Evolutionary conservation across 1,140 invertebrate species (phyloP).

Genomic region (Argopecten irradians): DNA sequence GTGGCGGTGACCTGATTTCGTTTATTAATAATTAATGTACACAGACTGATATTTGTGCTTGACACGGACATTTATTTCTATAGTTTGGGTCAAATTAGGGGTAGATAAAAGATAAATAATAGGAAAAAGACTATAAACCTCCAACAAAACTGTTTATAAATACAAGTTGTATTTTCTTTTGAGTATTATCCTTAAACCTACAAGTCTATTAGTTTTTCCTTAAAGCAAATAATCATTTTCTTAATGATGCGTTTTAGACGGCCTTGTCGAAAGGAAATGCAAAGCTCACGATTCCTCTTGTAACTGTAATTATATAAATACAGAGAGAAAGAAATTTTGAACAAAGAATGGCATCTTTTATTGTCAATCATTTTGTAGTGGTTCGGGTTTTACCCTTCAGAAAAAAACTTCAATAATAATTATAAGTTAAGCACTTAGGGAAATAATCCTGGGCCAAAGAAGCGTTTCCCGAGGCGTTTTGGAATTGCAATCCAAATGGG

Average conservation of each 20-base stretch:
- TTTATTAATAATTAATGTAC: neutral
- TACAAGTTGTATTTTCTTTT: neutral
- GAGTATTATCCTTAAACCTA: neutral
- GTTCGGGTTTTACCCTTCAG: neutral
- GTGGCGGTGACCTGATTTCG: no score
- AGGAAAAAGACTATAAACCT: no score
- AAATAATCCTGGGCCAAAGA: neutral
- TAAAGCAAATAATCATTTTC: neutral
- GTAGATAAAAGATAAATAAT: no score
- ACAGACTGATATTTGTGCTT: neutral
- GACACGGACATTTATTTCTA: neutral
- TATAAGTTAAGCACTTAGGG: neutral
- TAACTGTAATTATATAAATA: neutral
- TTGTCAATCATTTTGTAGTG: neutral
- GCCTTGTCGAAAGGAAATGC: neutral
- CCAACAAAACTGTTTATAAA: no score
- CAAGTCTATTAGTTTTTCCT: neutral
- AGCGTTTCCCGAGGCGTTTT: neutral
- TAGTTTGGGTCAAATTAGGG: neutral
- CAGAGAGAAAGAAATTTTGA: neutral
- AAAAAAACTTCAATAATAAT: neutral
- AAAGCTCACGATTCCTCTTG: neutral
- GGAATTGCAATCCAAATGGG: neutral
- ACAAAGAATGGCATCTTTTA: neutral
- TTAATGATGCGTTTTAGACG: neutral